Conservation (phyloP, 35 echinoderm and acorn worm species). For the Amphiura filiformis region DNA sequence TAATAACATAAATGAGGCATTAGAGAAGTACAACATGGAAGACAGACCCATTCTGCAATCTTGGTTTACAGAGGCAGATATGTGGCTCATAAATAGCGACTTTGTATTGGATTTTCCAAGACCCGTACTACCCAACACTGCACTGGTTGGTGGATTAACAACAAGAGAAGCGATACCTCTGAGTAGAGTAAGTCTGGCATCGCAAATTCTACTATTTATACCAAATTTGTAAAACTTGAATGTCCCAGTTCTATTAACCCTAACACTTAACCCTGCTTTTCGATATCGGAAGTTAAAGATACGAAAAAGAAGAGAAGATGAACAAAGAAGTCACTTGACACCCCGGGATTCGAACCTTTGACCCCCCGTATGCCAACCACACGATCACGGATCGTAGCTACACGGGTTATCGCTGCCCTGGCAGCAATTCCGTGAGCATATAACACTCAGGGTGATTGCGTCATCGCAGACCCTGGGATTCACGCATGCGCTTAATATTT, state of each 20-base stretch:
- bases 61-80: not conserved
- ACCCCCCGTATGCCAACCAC: no score
- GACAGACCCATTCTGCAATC: not conserved
- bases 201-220: not conserved
- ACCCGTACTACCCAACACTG: not conserved
- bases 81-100: constrained; percentile 17
- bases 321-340: no score
- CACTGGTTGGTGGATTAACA: not conserved
- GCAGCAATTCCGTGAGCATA: no score
- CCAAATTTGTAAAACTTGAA: not conserved
- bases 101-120: constrained; percentile 21
- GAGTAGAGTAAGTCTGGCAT: not conserved
- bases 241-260: not conserved
- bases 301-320: no score
- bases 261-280: no score
- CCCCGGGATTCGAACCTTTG: no score
- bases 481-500: not conserved
- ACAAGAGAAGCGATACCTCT: not conserved
- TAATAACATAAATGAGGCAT: not conserved
- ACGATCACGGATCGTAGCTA: no score
- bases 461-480: no score
- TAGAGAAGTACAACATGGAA: not conserved
- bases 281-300: no score
- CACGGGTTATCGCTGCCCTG: no score
- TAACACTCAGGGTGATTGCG: no score